Evolutionary conservation across 2,888 invertebrate genomes (phyloP), one percentile per base, ranked within the genome.

Genomic region (Monopis laevigella): DNA sequence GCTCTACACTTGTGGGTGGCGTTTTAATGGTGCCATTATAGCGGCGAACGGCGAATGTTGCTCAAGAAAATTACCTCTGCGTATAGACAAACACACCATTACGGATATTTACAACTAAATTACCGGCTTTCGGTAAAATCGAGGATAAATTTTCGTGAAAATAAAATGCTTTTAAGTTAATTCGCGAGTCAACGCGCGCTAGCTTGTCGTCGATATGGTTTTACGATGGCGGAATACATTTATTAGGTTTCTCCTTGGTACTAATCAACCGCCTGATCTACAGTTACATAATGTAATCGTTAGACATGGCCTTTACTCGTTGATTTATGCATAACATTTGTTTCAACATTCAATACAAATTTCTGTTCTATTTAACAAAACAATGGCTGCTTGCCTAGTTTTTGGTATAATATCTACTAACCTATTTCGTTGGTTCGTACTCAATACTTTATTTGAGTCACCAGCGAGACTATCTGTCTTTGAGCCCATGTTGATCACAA

Each of bases 11-110:
- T 65, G 77, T 77, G 75, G 78, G 77, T 71, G 72, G 70, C 61
- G 66, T 71, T 74, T 74, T 74, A 75, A 75, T 75, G 65, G 66
- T 57, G 59, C 67, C 59, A 73, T 77, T 73, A 74, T 65, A 61
- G 40, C 53, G 50, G 65, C 65, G 65, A 65, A 61, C 58, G 63
- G 62, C 58, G 58, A 65, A 59, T 58, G 65, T 74, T 75, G 68
- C 72, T 58, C 59, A 71, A 75, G 69, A 67, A 66, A 64, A 72
- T 71, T 67, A 61, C 68, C 59, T 58, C 53, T 53, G 58, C 58
- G 61, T 51, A 49, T 62, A 58, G 56, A 58, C 56, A 58, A 59
- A 61, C 56, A 57, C 50, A 58, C 55, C 59, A 55, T 43, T 41
- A 43, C 56, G 55, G 52, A 54, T 62, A 61, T 65, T 60, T 62